Evolutionary conservation across 2,888 invertebrate species (phyloP).

Genomic region (Hetaerina titia): DNA sequence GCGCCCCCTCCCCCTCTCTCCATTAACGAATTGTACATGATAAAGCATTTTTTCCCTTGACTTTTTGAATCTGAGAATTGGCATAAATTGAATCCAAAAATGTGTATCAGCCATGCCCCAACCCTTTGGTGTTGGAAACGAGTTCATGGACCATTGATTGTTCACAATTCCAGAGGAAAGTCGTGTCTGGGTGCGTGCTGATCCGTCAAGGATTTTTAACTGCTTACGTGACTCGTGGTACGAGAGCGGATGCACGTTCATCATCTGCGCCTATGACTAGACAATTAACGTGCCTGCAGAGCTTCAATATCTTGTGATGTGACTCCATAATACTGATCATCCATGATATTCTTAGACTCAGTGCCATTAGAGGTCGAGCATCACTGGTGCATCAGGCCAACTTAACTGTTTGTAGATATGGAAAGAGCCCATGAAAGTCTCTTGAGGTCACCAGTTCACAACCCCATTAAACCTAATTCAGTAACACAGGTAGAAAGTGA

Average conservation of each 20-base stretch:
- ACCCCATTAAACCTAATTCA: too few species aligned
- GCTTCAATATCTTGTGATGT: neutral
- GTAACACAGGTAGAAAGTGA: too few species aligned
- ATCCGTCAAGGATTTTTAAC: neutral
- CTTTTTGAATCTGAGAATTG: neutral
- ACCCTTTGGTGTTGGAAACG: neutral
- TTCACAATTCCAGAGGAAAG: constrained; percentile 5
- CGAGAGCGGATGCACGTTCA: neutral
- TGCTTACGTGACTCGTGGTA: constrained; percentile 2
- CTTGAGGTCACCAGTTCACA: too few species aligned
- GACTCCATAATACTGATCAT: neutral
- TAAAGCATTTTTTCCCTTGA: neutral
- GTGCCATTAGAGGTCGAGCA: too few species aligned
- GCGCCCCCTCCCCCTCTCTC: neutral
- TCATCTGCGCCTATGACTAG: neutral
- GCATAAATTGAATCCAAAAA: neutral
- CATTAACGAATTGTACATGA: neutral
- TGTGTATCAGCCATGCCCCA: neutral
- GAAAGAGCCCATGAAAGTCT: too few species aligned
- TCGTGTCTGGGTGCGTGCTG: neutral
- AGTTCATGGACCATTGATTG: constrained; percentile 28
- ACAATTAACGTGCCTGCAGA: neutral
- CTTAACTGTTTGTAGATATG: too few species aligned
- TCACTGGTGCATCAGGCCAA: too few species aligned
- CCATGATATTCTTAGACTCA: too few species aligned